These are phyloP conservation scores for Eumeta japonica DNA, from an alignment of 1,140 invertebrate genomes.

Conservation along the genomic window DNA sequence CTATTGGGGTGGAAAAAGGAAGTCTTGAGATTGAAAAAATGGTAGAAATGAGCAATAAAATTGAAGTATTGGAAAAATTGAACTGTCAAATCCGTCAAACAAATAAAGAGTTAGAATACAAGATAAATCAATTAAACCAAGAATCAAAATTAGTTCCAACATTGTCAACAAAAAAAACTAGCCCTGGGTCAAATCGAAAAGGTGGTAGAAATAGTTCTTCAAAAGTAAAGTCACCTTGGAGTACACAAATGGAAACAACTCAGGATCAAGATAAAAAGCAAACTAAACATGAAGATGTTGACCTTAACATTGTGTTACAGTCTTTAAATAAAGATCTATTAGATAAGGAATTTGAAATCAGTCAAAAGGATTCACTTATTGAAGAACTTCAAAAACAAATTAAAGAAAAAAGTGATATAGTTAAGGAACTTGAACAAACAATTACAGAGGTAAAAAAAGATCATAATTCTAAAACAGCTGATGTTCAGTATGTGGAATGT, in stretches of 20 bases:
- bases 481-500: too few species aligned
- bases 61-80: conserved; percentile 55
- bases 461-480: conserved; percentile 15
- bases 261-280: conserved; percentile 38
- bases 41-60: conserved; percentile 45
- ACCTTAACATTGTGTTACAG: conserved; percentile 40
- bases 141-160: conserved; percentile 23
- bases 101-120: conserved; percentile 59
- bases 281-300: conserved; percentile 29
- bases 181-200: conserved; percentile 35
- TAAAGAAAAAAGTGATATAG: conserved; percentile 23
- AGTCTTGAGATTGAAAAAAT: conserved; percentile 51
- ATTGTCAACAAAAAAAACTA: conserved; percentile 30
- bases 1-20: conserved; percentile 46
- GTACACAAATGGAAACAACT: conserved; percentile 34
- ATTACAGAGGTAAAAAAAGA: conserved; percentile 7
- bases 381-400: conserved; percentile 22
- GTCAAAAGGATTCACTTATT: conserved; percentile 37
- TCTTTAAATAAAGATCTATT: conserved; percentile 52
- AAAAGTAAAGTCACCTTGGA: conserved; percentile 47
- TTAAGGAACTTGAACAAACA: conserved; percentile 14
- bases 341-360: conserved; percentile 48
- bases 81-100: conserved; percentile 56
- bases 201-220: conserved; percentile 33
- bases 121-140: conserved; percentile 35